Percentiles rank a stretch among this genome's conserved stretches.
phyloP scores from a whole-genome alignment of 1,140 invertebrate genomes.

The Pseudoatta argentina region DNA sequence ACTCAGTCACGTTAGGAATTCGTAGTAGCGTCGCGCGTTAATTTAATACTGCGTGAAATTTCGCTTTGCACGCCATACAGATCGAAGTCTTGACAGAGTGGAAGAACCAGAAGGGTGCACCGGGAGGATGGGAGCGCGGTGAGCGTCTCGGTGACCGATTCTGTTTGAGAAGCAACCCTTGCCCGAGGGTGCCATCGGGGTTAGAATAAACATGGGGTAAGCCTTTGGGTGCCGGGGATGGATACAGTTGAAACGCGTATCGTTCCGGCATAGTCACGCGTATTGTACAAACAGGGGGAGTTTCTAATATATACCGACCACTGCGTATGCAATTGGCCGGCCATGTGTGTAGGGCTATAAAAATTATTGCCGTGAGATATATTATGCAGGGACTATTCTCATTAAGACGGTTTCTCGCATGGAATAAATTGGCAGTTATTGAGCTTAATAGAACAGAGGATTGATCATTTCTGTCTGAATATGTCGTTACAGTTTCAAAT shows the following conservation, averaged over 20 bases:
- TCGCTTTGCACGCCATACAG: constrained; percentile 56
- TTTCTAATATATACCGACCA: constrained; percentile 82
- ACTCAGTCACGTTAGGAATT: constrained; percentile 56
- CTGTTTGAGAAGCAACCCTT: constrained; percentile 84
- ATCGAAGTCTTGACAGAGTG: constrained; percentile 59
- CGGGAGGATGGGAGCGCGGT: constrained; percentile 69
- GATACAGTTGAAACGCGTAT: constrained; percentile 82
- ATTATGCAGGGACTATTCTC: constrained; percentile 4
- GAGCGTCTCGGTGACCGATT: constrained; percentile 83
- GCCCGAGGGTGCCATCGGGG: constrained; percentile 78
- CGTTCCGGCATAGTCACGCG: constrained; percentile 84
- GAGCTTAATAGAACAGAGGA: not conserved
- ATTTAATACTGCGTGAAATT: constrained; percentile 57
- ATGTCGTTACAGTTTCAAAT: not conserved
- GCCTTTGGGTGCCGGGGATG: constrained; percentile 74
- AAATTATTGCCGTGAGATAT: constrained; percentile 43
- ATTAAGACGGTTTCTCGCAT: not conserved
- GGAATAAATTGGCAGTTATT: not conserved
- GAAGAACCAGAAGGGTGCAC: constrained; percentile 63
- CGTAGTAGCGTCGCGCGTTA: constrained; percentile 38
- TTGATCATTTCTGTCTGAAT: not conserved
- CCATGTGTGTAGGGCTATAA: constrained; percentile 25
- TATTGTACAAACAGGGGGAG: constrained; percentile 82
- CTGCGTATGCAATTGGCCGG: constrained; percentile 27
- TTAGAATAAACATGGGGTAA: constrained; percentile 82